Evolutionary conservation across 1,140 invertebrate genomes (phyloP).

Genomic region (Matsumurasca onukii): DNA sequence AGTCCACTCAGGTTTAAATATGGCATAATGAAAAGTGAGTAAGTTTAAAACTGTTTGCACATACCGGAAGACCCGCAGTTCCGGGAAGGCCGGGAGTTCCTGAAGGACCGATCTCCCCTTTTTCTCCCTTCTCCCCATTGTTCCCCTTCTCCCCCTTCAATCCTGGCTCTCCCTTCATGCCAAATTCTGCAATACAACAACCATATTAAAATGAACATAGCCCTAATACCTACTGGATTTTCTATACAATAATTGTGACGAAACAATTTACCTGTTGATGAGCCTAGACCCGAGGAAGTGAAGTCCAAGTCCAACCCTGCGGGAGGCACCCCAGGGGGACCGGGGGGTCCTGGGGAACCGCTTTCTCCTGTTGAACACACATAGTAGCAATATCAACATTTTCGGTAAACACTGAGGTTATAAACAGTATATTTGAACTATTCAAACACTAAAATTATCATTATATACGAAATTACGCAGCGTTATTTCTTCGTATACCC

Average conservation of each 20-base stretch:
- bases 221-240: too few relatives aligned
- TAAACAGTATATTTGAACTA: too few relatives aligned
- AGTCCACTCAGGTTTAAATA: background rate
- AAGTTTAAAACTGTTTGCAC: background rate
- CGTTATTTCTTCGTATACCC: too few relatives aligned
- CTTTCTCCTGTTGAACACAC: conserved; percentile 54
- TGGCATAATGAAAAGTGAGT: background rate
- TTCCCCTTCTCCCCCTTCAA: conserved; percentile 64
- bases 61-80: conserved; percentile 56
- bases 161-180: conserved; percentile 49
- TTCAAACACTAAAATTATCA: too few relatives aligned
- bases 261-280: conserved; percentile 11
- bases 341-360: conserved; percentile 70
- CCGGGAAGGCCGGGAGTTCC: conserved; percentile 53
- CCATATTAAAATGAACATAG: background rate
- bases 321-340: conserved; percentile 49
- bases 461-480: too few relatives aligned
- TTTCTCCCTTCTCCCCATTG: conserved; percentile 54
- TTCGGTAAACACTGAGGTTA: too few relatives aligned
- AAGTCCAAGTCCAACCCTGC: background rate
- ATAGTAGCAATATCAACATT: too few relatives aligned
- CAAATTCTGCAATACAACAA: conserved; percentile 31
- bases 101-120: conserved; percentile 54
- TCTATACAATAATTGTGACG: too few relatives aligned
- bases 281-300: background rate